These are phyloP conservation scores for Vidua chalybeata DNA, from an alignment of 2,113 vertebrate species.

Conservation along the genomic window DNA sequence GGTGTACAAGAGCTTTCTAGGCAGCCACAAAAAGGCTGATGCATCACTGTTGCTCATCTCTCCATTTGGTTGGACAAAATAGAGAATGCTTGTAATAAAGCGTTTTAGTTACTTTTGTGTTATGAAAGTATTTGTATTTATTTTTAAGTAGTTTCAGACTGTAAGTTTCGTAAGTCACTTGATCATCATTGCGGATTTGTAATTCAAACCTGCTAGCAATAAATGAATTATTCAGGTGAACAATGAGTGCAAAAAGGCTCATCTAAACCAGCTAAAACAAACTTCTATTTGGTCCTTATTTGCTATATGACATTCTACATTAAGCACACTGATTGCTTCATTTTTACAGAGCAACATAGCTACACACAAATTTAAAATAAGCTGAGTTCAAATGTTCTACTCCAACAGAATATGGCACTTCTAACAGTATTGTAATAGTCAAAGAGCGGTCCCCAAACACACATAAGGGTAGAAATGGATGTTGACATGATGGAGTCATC, in stretches of 20 bases:
- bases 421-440: neutral
- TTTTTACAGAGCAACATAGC: neutral
- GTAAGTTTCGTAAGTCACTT: neutral
- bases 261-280: neutral
- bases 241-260: neutral
- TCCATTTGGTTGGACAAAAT: neutral
- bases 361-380: neutral
- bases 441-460: neutral
- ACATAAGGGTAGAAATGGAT: neutral
- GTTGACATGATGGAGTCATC: neutral
- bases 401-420: neutral
- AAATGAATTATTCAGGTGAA: neutral
- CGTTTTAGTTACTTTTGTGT: neutral
- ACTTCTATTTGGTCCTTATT: neutral
- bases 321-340: neutral
- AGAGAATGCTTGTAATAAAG: neutral
- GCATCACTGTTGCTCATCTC: neutral
- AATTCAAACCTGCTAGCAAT: neutral
- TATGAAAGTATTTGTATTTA: neutral
- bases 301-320: neutral
- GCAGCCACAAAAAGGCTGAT: neutral
- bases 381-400: neutral
- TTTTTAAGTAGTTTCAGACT: neutral
- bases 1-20: slow-evolving; percentile 8
- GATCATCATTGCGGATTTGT: neutral